These are phyloP conservation scores for Lutraria rhynchaena DNA, from an alignment of 1,140 invertebrate genomes.

Conservation along the genomic window DNA sequence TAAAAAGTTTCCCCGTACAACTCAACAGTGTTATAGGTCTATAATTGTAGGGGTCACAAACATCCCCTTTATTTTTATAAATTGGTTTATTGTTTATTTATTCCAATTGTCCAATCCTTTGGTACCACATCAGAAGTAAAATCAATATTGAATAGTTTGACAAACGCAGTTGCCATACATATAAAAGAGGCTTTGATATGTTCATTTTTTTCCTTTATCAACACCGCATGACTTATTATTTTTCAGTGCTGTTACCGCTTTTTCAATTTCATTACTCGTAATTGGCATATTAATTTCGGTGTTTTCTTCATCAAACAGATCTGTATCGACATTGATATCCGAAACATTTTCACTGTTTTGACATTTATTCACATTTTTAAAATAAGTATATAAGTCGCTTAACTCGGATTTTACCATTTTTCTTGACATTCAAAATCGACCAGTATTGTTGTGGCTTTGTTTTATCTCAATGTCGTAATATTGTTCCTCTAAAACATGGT, in stretches of 20 bases:
- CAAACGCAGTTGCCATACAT: not conserved
- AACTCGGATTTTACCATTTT: not conserved
- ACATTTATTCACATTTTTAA: constrained; percentile 10
- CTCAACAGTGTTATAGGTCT: constrained; percentile 36
- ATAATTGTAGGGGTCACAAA: constrained; percentile 1
- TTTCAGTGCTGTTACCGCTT: too few relatives aligned
- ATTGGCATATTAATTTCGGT: not conserved
- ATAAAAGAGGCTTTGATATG: too few relatives aligned
- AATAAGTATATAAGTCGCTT: not conserved
- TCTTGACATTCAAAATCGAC: not conserved
- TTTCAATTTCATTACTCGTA: not conserved
- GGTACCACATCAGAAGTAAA: constrained; percentile 22
- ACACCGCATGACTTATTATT: constrained; percentile 15
- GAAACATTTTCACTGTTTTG: too few relatives aligned
- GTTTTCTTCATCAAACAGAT: constrained; percentile 4
- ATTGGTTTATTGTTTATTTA: constrained; percentile 32
- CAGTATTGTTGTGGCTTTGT: too few relatives aligned
- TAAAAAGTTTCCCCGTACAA: constrained; percentile 27
- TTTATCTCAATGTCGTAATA: too few relatives aligned
- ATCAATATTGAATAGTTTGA: constrained; percentile 1
- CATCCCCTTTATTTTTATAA: constrained; percentile 34
- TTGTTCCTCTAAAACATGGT: too few relatives aligned
- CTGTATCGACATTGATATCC: constrained; percentile 11
- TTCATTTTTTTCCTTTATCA: not conserved
- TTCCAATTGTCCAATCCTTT: constrained; percentile 17